Base-by-base conservation (phyloP, 53 echinoderm and acorn worm genomes). In the Actinopyga echinites region DNA sequence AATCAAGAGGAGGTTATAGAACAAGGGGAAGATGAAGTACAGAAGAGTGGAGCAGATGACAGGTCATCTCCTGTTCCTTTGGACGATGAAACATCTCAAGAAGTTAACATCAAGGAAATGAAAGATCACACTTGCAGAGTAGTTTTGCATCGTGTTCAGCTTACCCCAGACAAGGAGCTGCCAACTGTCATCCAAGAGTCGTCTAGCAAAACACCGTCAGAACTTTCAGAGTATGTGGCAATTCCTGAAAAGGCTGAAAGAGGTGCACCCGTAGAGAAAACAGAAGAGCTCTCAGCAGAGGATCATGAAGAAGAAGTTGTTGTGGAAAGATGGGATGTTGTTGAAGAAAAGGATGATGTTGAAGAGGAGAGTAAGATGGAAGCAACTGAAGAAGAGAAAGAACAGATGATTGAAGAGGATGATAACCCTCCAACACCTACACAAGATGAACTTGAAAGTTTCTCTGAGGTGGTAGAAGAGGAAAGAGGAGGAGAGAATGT, bases 401-500 rank as follows among this genome's bases (percentile, higher is more conserved):
- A 21, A n/a, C n/a, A 12, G 23, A 69, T 25, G 23, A 42, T 42
- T 21, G 53, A 80, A 13, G 56, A 54, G 56, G 77, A 85, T 19
- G 85, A 88, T 43, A 90, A 85, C 54, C 90, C 93, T 52, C 93
- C 93, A 35, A 93, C 93, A 19, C 93, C 93, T 31, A 93, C 93
- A 2, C 93, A 93, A 82, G 93, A 93, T 88, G 93, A 93, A 79
- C 90, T 85, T 11, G 74, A 87, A 24, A 64, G 74, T 54, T 71
- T 38, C 22, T 54, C 67, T 7, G 90, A 83, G 29, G 40, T 22
- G n/a, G 79, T 56, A 37, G 33, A 60, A 20, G 58, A 42, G 75
- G 64, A 49, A 8, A 54, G 42, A 32, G 75, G 44, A 64, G 64
- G 57, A 31, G 43, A 65, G 31, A 30, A 80, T 20, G 82, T 17